Evolutionary conservation across 1,140 invertebrate genomes (phyloP).

Genomic region (Drosophila dunni): DNA sequence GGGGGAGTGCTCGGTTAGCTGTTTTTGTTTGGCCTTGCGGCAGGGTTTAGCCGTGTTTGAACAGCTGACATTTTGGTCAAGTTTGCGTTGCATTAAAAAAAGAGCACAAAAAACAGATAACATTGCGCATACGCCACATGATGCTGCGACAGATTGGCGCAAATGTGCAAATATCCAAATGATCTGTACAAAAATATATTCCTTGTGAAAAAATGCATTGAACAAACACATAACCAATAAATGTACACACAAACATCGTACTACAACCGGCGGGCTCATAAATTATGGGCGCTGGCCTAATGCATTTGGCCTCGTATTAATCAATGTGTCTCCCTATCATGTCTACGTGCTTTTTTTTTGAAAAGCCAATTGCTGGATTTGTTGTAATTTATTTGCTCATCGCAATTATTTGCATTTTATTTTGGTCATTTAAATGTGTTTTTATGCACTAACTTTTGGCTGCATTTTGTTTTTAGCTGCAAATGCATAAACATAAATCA

Average conservation of each 20-base stretch:
- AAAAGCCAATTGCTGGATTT: conserved; percentile 26
- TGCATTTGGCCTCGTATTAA: conserved; percentile 80
- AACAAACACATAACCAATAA: conserved; percentile 63
- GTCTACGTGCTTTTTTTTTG: conserved; percentile 51
- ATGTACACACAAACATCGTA: not conserved
- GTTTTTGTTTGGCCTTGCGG: conserved; percentile 30
- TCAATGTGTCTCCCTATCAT: conserved; percentile 65
- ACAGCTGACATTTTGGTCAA: conserved; percentile 77
- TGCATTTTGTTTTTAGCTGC: conserved; percentile 42
- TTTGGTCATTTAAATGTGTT: conserved; percentile 38
- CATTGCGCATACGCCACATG: conserved; percentile 53
- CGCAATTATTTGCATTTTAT: conserved; percentile 76
- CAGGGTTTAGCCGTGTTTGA: conserved; percentile 56
- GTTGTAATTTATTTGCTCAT: conserved; percentile 69
- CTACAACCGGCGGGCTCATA: conserved; percentile 44
- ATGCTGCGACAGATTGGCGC: conserved; percentile 22
- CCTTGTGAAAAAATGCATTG: conserved; percentile 47
- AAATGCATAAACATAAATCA: conserved; percentile 71
- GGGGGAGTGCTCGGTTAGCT: conserved; percentile 23
- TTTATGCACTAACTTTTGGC: conserved; percentile 28
- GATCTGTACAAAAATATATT: conserved; percentile 48
- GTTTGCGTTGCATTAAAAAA: conserved; percentile 47
- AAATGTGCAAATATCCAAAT: conserved; percentile 20
- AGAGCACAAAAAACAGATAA: conserved; percentile 2
- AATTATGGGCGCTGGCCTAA: conserved; percentile 72